Evolutionary conservation across 2,888 invertebrate species (phyloP), one percentile per base, ranked within the genome.

Genomic region (Lasius platythorax): DNA sequence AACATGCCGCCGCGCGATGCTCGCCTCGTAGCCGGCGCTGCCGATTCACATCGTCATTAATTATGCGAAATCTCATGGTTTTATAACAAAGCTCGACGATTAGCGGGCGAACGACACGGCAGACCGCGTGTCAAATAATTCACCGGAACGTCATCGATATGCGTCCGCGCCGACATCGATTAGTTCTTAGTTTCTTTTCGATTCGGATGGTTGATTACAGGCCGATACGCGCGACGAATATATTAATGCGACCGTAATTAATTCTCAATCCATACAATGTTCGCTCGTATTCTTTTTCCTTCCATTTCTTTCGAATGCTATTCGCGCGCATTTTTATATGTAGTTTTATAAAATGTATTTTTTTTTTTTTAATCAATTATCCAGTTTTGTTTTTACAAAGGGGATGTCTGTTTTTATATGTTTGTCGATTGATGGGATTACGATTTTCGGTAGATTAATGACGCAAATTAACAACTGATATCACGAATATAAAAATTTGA

Each of bases 61-160:
- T 79, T 79, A 79, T 79, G 61, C 72, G 46, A 46, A 12, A 79
- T 79, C 79, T 79, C 79, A 79, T 79, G 72, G 46, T 79, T 79
- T 73, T 63, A 43, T 79, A 79, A 79, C 72, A 73, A 73, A 73
- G 79, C 72, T 23, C 72, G 61, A 28, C 73, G 72, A 79, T 79
- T 72, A 79, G 61, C 79, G 61, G 12, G 9, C 58, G 37, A 5
- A 67, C 37, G 37, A 50, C 53, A 53, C 23, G 75, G 30, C 18
- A 23, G 33, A 40, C 70, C 30, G 23, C 72, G 72, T 23, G 58
- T 61, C 79, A 28, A 79, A 79, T 79, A 61, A 79, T 79, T 79
- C 46, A 72, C 37, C 33, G 46, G 18, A 61, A 61, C 61, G 72
- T 28, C 28, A 79, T 72, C 61, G 33, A 33, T 61, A 79, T 72